phyloP scores from a whole-genome alignment of 2,888 invertebrate genomes.

The Cephus pulcher region DNA sequence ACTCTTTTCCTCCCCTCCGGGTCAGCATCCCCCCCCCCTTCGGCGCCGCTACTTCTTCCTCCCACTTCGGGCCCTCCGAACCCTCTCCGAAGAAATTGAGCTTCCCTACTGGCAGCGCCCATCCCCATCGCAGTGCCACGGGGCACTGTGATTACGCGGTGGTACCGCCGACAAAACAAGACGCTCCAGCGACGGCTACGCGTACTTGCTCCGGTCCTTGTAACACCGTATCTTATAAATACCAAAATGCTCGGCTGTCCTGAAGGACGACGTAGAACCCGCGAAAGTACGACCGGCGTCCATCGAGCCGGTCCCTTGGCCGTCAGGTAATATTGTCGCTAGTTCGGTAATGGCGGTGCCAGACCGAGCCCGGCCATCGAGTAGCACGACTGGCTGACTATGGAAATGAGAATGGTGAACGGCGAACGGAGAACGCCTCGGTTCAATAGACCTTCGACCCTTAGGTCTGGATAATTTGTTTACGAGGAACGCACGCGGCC shows the following conservation, averaged over 20 bases:
- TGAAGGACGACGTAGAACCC: background rate
- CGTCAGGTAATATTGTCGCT: background rate
- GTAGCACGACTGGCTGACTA: conserved; percentile 48
- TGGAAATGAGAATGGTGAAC: conserved; percentile 62
- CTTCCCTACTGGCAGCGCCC: conserved; percentile 23
- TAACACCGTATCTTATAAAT: conserved; percentile 40
- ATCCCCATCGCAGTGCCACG: conserved; percentile 47
- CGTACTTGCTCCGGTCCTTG: conserved; percentile 19
- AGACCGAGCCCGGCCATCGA: background rate
- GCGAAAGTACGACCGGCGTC: background rate
- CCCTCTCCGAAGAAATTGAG: conserved; percentile 31
- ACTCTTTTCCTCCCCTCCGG: conserved; percentile 10
- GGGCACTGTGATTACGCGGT: conserved; percentile 64
- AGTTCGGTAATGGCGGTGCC: background rate
- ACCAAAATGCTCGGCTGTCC: background rate
- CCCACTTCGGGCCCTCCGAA: conserved; percentile 1
- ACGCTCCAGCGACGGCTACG: conserved; percentile 36
- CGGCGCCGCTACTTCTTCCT: background rate
- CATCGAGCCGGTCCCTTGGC: background rate
- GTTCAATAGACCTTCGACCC: conserved; percentile 67
- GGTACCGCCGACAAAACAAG: conserved; percentile 60
- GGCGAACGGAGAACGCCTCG: conserved; percentile 55
- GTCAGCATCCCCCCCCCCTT: conserved; percentile 14
- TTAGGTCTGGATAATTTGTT: conserved; percentile 67
- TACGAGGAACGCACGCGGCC: conserved; percentile 64